Evolutionary conservation across 2,888 invertebrate genomes (phyloP).

Genomic region (Trachelus tabidus): DNA sequence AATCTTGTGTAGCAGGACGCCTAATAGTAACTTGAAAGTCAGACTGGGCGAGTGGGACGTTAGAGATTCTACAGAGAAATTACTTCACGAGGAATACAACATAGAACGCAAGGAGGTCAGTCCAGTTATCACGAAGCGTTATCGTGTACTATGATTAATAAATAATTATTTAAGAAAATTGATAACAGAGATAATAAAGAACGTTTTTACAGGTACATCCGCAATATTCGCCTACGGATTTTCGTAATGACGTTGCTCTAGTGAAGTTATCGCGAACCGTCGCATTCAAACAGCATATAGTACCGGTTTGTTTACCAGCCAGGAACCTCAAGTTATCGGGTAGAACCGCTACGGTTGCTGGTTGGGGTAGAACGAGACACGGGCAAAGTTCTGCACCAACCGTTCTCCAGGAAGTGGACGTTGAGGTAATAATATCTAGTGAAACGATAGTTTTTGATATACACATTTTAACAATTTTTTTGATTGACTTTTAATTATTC

Average conservation of each 20-base stretch:
- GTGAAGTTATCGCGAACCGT: constrained; percentile 85
- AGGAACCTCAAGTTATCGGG: constrained; percentile 83
- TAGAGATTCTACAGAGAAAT: constrained; percentile 82
- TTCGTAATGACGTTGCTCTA: constrained; percentile 89
- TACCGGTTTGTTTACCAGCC: constrained; percentile 90
- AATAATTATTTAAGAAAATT: too few species aligned
- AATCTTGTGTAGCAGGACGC: constrained; percentile 73
- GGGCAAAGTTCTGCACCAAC: constrained; percentile 90
- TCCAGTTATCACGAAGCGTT: not conserved
- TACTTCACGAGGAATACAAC: constrained; percentile 87
- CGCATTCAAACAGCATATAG: constrained; percentile 89
- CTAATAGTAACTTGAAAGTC: constrained; percentile 88
- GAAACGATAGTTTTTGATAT: not conserved
- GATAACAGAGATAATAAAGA: too few species aligned
- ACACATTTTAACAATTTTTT: not conserved
- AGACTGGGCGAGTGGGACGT: constrained; percentile 95
- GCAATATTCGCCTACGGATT: constrained; percentile 90
- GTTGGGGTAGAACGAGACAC: constrained; percentile 92
- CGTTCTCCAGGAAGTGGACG: constrained; percentile 85
- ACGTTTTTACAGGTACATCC: constrained; percentile 75
- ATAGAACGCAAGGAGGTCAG: constrained; percentile 87
- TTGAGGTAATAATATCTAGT: constrained; percentile 69
- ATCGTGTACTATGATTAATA: too few species aligned
- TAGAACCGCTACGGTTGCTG: constrained; percentile 90
- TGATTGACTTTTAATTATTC: not conserved